Evolutionary conservation across 2,797 vertebrate species (phyloP).

Genomic region (Cuculus canorus): DNA sequence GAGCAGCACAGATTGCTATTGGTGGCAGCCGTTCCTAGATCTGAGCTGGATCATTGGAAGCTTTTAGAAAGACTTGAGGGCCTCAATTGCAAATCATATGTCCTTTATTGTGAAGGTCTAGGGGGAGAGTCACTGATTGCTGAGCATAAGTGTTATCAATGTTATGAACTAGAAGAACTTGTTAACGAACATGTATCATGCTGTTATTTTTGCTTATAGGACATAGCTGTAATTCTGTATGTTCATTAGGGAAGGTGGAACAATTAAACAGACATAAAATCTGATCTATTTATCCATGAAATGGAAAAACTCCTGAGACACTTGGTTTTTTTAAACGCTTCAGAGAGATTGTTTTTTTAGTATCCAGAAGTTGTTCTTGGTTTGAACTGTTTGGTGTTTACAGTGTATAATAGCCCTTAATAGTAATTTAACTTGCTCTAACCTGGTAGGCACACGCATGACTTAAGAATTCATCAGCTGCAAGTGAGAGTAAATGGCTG

Average conservation of each 20-base stretch:
- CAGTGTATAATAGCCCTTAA: background rate
- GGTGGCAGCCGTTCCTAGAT: background rate
- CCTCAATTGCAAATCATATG: background rate
- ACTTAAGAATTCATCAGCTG: slow-evolving; percentile 94
- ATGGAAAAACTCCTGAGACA: background rate
- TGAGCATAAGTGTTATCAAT: background rate
- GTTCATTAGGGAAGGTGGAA: background rate
- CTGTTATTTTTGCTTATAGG: background rate
- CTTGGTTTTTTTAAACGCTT: background rate
- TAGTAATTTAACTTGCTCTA: background rate
- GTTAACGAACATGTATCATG: background rate
- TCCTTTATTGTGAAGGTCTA: background rate
- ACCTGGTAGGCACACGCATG: slow-evolving; percentile 91
- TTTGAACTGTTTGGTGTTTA: background rate
- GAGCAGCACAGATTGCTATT: background rate
- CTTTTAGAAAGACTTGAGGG: background rate
- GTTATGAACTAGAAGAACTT: background rate
- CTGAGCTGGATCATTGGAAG: background rate
- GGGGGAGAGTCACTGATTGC: accelerated
- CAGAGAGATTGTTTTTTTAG: background rate
- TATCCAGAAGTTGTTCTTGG: background rate
- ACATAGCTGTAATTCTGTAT: background rate
- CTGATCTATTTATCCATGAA: background rate
- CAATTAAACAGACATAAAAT: background rate
- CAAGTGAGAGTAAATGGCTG: slow-evolving; percentile 95